These are phyloP conservation scores for Pygoscelis adeliae DNA, from an alignment of 2,113 vertebrate species.

Conservation along the genomic window DNA sequence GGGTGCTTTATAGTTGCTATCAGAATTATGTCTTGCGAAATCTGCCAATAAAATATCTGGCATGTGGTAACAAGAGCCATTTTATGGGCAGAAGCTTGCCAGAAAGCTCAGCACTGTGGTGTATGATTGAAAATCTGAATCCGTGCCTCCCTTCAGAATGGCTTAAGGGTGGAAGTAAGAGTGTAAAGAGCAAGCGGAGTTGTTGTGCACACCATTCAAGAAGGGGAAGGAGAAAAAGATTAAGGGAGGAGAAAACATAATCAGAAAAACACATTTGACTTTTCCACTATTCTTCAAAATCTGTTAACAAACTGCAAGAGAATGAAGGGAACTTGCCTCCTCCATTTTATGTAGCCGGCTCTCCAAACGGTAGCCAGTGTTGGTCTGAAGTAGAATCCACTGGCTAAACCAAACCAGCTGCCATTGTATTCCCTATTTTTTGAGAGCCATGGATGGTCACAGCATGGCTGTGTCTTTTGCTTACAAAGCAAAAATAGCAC, in stretches of 20 bases:
- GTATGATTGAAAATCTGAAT: background rate
- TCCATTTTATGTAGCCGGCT: background rate
- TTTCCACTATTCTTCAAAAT: background rate
- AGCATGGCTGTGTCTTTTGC: background rate
- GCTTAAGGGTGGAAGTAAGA: background rate
- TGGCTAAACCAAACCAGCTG: background rate
- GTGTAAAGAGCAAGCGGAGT: background rate
- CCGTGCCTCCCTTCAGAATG: background rate
- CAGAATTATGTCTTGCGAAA: background rate
- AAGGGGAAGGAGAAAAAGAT: background rate
- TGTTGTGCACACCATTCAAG: background rate
- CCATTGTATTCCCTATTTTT: background rate
- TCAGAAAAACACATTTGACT: background rate
- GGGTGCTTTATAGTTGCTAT: background rate
- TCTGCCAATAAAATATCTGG: background rate
- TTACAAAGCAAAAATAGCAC: background rate
- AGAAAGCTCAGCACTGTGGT: background rate
- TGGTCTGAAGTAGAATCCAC: background rate
- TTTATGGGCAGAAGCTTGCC: background rate
- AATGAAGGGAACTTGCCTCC: background rate
- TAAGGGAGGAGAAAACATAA: background rate
- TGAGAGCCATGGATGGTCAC: background rate
- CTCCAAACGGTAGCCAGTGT: background rate
- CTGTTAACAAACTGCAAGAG: background rate
- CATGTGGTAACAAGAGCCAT: background rate